These are phyloP conservation scores for Argopecten irradians DNA, from an alignment of 1,140 invertebrate species.

Conservation along the genomic window DNA sequence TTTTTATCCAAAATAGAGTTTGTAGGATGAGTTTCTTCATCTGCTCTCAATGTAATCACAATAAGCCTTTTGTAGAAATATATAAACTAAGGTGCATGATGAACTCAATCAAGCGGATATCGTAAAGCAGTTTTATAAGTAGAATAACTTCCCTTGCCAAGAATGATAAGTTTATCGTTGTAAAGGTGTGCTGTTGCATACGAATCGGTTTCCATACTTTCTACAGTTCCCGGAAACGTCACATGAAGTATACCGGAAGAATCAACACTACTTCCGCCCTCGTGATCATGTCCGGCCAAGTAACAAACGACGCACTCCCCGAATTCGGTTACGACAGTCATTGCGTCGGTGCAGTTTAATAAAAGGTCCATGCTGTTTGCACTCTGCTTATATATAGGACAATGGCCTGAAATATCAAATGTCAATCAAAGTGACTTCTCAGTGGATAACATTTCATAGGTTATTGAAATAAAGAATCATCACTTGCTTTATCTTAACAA, in stretches of 20 bases:
- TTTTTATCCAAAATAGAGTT: too few relatives aligned
- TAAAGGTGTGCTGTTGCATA: conserved; percentile 72
- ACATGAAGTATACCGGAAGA: conserved; percentile 68
- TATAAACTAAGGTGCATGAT: too few relatives aligned
- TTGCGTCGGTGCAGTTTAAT: conserved; percentile 71
- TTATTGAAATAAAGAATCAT: background rate
- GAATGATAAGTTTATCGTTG: conserved; percentile 57
- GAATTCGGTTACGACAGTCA: conserved; percentile 59
- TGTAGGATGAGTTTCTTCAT: too few relatives aligned
- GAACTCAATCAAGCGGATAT: conserved; percentile 46
- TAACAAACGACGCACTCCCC: conserved; percentile 65
- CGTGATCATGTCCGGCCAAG: conserved; percentile 70
- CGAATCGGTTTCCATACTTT: conserved; percentile 64
- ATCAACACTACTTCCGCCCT: conserved; percentile 66
- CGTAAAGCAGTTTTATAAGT: conserved; percentile 46
- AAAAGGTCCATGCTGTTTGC: conserved; percentile 58
- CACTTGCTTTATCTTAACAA: background rate
- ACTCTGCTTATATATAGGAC: conserved; percentile 63
- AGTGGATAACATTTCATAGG: background rate
- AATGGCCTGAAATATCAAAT: conserved; percentile 67
- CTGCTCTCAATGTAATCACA: too few relatives aligned
- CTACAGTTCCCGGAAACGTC: conserved; percentile 68
- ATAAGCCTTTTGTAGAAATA: too few relatives aligned
- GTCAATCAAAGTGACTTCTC: background rate
- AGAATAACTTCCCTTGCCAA: conserved; percentile 54